Evolutionary conservation across 2,113 vertebrate genomes (phyloP), one percentile per base, ranked within the genome.

Genomic region (Rhabdornis inornatus): DNA sequence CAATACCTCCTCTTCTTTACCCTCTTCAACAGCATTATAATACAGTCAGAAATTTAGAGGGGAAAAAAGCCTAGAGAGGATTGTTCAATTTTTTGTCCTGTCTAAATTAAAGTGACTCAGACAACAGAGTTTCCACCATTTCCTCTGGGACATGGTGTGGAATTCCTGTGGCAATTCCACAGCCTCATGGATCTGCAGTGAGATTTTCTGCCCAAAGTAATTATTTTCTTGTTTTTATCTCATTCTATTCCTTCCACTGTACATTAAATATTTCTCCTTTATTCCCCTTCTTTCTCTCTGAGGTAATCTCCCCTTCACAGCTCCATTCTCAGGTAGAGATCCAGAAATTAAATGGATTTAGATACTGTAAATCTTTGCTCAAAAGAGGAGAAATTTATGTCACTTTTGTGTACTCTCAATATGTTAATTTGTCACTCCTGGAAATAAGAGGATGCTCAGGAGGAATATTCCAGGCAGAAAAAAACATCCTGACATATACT

Each of bases 111-210:
- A 90, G 44, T 18, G 3, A 61, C 42, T 72, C 39, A 4, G 35
- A 42, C 23, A 89, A 49, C 35, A 53, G 40, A 30, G 16, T 42
- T 87, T 47, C 70, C 63, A 76, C 30, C 19, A 25, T 57, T 70
- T 91, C 93, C 53, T 94, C 65, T 66, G 70, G 81, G 81, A 95
- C 30, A 49, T n/a, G n/a, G n/a, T n/a, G n/a, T n/a, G n/a, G n/a
- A n/a, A n/a, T n/a, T n/a, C n/a, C n/a, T n/a, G n/a, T n/a, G n/a
- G n/a, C 50, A 79, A 39, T 69, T 81, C 87, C 63, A 72, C 53
- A 66, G 8, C 35, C 35, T 83, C 50, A 4, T 5, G 12, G 61
- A 70, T 45, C 49, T 47, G 10, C 33, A 65, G 6, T 11, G 85
- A 86, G 35, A 55, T 70, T 85, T 90, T 59, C 16, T 15, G 27